Conservation (phyloP, 2,888 invertebrate genomes). For the Lepas anatifera region DNA sequence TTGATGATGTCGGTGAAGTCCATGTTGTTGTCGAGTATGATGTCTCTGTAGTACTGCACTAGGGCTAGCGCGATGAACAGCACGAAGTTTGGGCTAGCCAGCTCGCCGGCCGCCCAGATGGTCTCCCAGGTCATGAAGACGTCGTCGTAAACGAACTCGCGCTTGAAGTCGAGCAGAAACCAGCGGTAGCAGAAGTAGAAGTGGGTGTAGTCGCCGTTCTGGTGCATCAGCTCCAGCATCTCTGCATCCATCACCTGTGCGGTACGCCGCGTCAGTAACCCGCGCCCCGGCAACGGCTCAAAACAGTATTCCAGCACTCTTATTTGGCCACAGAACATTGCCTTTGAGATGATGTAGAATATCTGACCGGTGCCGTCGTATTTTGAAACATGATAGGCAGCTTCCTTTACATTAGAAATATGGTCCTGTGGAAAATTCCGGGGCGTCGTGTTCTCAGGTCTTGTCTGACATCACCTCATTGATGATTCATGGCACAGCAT, state of each 20-base stretch:
- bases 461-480: too few species aligned
- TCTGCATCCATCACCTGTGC: slow-evolving; percentile 88
- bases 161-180: slow-evolving; percentile 91
- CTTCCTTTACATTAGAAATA: too few species aligned
- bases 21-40: slow-evolving; percentile 89
- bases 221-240: slow-evolving; percentile 86
- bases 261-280: too few species aligned
- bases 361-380: too few species aligned
- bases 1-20: slow-evolving; percentile 97
- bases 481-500: too few species aligned
- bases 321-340: too few species aligned
- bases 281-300: too few species aligned
- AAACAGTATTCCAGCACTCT: too few species aligned
- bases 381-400: too few species aligned
- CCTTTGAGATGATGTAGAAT: too few species aligned
- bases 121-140: slow-evolving; percentile 89
- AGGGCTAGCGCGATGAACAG: slow-evolving; percentile 84
- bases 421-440: too few species aligned
- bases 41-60: slow-evolving; percentile 83
- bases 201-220: slow-evolving; percentile 90
- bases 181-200: slow-evolving; percentile 97
- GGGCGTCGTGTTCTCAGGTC: too few species aligned
- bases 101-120: slow-evolving; percentile 85
- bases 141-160: slow-evolving; percentile 83
- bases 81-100: slow-evolving; percentile 78